A percentile compares a stretch with the other conserved stretches of the same genome.
phyloP scores from a whole-genome alignment of 2,888 invertebrate genomes.

The Agrotis clavis region DNA sequence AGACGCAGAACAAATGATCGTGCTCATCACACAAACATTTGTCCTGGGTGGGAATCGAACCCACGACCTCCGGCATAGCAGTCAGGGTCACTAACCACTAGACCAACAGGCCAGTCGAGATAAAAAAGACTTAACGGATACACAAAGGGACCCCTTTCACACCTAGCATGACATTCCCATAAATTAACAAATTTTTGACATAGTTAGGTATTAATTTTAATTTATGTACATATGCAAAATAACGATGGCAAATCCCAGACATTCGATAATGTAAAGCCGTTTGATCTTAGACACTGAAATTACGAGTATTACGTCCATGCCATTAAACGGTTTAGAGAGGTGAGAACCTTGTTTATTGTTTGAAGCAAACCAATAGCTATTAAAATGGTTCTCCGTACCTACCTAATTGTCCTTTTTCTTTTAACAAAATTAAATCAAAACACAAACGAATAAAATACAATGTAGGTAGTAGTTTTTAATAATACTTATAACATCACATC shows the following conservation, averaged over 20 bases:
- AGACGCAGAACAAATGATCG: too few relatives aligned
- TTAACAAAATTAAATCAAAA: slow-evolving; percentile 3
- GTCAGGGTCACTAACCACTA: too few relatives aligned
- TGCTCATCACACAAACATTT: too few relatives aligned
- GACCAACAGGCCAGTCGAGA: too few relatives aligned
- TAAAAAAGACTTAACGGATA: too few relatives aligned
- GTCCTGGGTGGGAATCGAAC: too few relatives aligned
- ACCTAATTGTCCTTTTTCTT: slow-evolving; percentile 12
- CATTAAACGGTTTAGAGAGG: slow-evolving; percentile 32
- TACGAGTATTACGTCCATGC: slow-evolving; percentile 1
- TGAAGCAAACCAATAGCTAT: slow-evolving; percentile 5
- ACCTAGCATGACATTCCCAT: background rate
- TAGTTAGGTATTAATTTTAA: too few relatives aligned
- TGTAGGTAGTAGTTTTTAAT: too few relatives aligned
- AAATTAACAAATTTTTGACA: background rate
- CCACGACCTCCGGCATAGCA: too few relatives aligned
- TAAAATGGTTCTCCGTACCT: slow-evolving; percentile 4
- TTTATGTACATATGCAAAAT: background rate
- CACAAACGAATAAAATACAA: too few relatives aligned
- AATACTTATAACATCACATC: too few relatives aligned
- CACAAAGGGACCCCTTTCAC: too few relatives aligned
- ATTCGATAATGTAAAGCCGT: background rate
- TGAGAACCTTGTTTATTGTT: slow-evolving; percentile 34
- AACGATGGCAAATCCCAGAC: background rate
- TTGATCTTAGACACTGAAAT: slow-evolving; percentile 39